Evolutionary conservation across 2,797 vertebrate genomes (phyloP).

Genomic region (Erethizon dorsatum): DNA sequence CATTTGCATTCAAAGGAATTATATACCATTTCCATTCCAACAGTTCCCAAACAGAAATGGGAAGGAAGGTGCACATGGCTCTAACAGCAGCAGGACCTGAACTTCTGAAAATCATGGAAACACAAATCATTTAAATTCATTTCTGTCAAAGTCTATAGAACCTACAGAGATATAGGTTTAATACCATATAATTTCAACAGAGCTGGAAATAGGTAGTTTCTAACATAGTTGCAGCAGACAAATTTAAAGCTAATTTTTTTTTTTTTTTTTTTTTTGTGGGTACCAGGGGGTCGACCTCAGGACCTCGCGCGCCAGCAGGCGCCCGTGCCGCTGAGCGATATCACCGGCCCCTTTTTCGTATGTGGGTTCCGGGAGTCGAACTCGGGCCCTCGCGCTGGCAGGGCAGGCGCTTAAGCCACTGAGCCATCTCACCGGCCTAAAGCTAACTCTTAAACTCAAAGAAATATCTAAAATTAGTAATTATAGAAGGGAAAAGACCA

Average conservation of each 20-base stretch:
- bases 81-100: not conserved
- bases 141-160: slow-evolving; percentile 50
- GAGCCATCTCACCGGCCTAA: no score
- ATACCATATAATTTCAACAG: slow-evolving; percentile 67
- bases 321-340: no score
- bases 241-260: no score
- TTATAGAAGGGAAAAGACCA: slow-evolving; percentile 69
- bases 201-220: slow-evolving; percentile 72
- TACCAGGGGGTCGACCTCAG: no score
- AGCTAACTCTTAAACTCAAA: slow-evolving; percentile 81
- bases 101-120: slow-evolving; percentile 25
- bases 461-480: slow-evolving; percentile 83
- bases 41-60: not conserved
- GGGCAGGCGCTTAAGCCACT: no score
- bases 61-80: not conserved
- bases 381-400: no score
- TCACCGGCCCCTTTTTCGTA: no score
- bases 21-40: slow-evolving; percentile 5
- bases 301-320: no score
- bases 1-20: slow-evolving; percentile 25
- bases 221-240: slow-evolving; percentile 54
- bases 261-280: no score
- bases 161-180: slow-evolving; percentile 50
- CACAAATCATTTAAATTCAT: not conserved
- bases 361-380: no score